Conservation (phyloP, 2,797 vertebrate species). For the Oophaga sylvatica region DNA sequence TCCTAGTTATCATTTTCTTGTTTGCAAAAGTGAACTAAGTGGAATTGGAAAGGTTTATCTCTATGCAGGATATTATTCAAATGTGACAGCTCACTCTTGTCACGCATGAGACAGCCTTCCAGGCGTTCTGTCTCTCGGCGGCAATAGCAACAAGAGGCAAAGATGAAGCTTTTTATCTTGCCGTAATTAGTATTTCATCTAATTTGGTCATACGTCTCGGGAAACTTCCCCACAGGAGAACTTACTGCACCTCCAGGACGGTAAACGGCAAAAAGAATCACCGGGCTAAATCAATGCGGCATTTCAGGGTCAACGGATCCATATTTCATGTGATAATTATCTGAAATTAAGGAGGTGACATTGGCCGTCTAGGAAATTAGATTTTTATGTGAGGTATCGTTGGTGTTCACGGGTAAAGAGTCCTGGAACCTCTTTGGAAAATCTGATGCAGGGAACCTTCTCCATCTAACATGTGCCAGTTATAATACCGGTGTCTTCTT, state of each 20-base stretch:
- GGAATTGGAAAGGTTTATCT: constrained; percentile 69
- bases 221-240: neutral
- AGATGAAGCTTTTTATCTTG: constrained; percentile 63
- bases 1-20: constrained; percentile 73
- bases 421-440: neutral
- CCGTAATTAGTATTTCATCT: constrained; percentile 70
- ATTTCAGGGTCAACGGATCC: constrained; percentile 62
- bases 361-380: neutral
- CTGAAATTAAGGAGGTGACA: constrained; percentile 52
- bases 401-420: neutral
- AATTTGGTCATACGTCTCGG: constrained; percentile 49
- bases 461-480: too few species aligned
- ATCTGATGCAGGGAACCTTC: neutral
- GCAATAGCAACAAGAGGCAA: constrained; percentile 58
- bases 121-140: constrained; percentile 66
- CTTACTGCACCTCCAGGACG: constrained; percentile 51
- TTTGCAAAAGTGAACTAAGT: constrained; percentile 68
- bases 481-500: too few species aligned
- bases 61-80: constrained; percentile 72
- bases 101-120: constrained; percentile 66
- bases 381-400: neutral
- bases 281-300: constrained; percentile 16
- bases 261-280: neutral
- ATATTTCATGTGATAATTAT: constrained; percentile 44
- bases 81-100: constrained; percentile 73